Evolutionary conservation across 2,888 invertebrate species (phyloP).

Genomic region (Synergus japonicus): DNA sequence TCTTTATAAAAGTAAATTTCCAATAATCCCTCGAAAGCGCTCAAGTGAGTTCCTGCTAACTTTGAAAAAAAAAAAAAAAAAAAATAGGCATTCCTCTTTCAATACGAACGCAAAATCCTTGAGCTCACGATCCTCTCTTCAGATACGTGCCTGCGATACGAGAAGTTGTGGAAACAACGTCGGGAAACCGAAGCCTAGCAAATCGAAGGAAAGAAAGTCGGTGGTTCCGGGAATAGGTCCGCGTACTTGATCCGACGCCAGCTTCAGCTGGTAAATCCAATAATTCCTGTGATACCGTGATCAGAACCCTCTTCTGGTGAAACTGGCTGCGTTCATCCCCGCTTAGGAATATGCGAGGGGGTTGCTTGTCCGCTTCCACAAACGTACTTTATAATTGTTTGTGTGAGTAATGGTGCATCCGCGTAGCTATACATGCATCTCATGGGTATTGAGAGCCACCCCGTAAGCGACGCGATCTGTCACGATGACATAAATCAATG

Average conservation of each 20-base stretch:
- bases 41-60: neutral
- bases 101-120: conserved; percentile 10
- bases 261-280: conserved; percentile 5
- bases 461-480: conserved; percentile 66
- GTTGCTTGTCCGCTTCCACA: conserved; percentile 19
- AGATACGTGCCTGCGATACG: conserved; percentile 11
- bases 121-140: conserved; percentile 12
- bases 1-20: neutral
- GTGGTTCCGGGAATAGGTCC: neutral
- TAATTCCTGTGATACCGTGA: conserved; percentile 19
- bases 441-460: conserved; percentile 44
- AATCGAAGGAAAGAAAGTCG: conserved; percentile 28
- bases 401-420: conserved; percentile 44
- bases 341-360: conserved; percentile 10
- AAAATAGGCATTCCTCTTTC: neutral
- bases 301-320: neutral
- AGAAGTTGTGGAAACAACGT: conserved; percentile 20
- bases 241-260: conserved; percentile 13
- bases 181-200: conserved; percentile 3
- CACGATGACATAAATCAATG: conserved; percentile 72
- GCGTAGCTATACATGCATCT: conserved; percentile 43
- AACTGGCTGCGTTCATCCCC: neutral
- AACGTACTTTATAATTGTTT: conserved; percentile 30
- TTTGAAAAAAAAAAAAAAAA: too few relatives aligned
- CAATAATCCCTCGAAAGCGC: neutral